phyloP scores from a whole-genome alignment of 1,140 invertebrate genomes.

The Helicoverpa zea region DNA sequence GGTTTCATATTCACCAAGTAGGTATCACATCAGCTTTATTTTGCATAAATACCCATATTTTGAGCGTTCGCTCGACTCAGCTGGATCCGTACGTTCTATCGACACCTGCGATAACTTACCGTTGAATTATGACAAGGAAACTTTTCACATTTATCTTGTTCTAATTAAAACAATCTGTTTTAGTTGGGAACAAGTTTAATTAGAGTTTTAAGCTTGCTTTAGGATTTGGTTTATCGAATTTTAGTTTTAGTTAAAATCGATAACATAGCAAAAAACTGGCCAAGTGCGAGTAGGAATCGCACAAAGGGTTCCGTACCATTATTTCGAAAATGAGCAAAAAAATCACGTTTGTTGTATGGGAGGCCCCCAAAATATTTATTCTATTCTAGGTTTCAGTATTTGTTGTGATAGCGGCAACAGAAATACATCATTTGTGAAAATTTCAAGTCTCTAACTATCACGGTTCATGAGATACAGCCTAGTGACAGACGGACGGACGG shows the following conservation, averaged over 20 bases:
- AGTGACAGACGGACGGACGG: too few species aligned
- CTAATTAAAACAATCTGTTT: conserved; percentile 46
- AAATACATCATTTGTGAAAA: too few species aligned
- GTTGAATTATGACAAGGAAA: conserved; percentile 41
- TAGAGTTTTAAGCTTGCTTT: conserved; percentile 24
- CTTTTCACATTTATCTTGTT: conserved; percentile 43
- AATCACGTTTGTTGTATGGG: too few species aligned
- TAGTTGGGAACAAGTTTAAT: conserved; percentile 43
- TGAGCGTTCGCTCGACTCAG: conserved; percentile 12
- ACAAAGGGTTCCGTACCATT: too few species aligned
- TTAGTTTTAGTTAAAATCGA: neutral
- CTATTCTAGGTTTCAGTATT: too few species aligned
- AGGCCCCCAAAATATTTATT: too few species aligned
- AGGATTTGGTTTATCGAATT: conserved; percentile 13
- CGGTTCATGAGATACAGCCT: too few species aligned
- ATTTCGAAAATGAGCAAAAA: too few species aligned
- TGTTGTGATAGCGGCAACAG: too few species aligned
- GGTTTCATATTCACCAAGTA: conserved; percentile 1
- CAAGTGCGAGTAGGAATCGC: too few species aligned
- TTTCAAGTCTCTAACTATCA: too few species aligned
- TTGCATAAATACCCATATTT: conserved; percentile 22
- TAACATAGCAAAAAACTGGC: too few species aligned
- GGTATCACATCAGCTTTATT: neutral
- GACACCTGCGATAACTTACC: conserved; percentile 27
- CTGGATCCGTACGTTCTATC: conserved; percentile 28